Conservation (phyloP, 2,888 invertebrate species). For the Athetis lepigone region DNA sequence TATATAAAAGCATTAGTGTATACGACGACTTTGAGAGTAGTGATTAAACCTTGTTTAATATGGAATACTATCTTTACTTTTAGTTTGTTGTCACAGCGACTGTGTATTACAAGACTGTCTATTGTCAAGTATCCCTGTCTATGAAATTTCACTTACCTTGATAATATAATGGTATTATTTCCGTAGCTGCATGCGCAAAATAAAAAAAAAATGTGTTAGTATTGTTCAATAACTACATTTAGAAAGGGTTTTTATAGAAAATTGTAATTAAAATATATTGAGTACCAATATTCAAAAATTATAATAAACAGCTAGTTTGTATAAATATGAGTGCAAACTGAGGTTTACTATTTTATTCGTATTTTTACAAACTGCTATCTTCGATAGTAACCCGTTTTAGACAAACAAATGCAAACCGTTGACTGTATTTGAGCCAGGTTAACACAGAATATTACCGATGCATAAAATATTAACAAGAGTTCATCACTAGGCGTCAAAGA, state of each 20-base stretch:
- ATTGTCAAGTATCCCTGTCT: not conserved
- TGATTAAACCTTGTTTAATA: not conserved
- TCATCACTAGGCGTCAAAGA: conserved; percentile 11
- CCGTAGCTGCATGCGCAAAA: conserved; percentile 35
- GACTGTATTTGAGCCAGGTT: too few species aligned
- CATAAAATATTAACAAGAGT: not conserved
- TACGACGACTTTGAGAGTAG: not conserved
- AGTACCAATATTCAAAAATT: not conserved
- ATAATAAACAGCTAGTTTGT: too few species aligned
- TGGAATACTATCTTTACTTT: not conserved
- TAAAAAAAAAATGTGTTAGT: conserved; percentile 22
- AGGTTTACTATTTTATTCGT: too few species aligned
- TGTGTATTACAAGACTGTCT: not conserved
- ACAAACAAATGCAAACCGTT: too few species aligned
- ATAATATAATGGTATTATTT: not conserved
- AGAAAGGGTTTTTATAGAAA: too few species aligned
- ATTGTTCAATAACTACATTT: not conserved
- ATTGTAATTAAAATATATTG: too few species aligned
- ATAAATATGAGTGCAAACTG: too few species aligned
- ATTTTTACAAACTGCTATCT: too few species aligned
- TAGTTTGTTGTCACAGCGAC: not conserved
- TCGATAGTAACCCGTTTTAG: too few species aligned
- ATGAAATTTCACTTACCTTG: conserved; percentile 19
- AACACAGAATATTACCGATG: conserved; percentile 8
- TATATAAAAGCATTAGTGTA: not conserved